Percentiles rank a stretch among this genome's conserved stretches.
Evolutionary conservation across 2,113 vertebrate genomes (phyloP).

Genomic region (Bubo scandiacus): DNA sequence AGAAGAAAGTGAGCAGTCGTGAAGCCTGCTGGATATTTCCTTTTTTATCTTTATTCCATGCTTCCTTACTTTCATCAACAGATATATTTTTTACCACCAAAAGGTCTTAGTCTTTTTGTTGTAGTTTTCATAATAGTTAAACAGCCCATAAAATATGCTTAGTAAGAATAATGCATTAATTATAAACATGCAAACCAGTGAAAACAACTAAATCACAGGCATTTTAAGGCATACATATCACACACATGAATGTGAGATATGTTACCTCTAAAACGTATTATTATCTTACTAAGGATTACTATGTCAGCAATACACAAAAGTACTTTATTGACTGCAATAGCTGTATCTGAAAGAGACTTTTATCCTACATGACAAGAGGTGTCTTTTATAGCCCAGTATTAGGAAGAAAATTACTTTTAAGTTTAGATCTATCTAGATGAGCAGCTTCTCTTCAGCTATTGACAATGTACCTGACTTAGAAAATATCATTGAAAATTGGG

Average conservation of each 20-base stretch:
- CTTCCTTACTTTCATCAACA: background rate
- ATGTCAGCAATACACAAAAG: background rate
- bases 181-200: background rate
- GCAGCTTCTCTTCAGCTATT: background rate
- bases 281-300: background rate
- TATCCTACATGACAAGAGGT: background rate
- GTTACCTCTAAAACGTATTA: background rate
- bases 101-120: background rate
- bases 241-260: background rate
- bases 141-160: background rate
- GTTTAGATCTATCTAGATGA: background rate
- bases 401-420: background rate
- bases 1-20: background rate
- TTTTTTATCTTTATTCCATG: background rate
- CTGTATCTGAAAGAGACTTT: background rate
- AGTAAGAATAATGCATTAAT: background rate
- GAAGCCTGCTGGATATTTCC: rapidly evolving
- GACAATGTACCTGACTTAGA: background rate
- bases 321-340: background rate
- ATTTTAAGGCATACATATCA: background rate
- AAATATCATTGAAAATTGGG: background rate
- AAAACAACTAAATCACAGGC: background rate
- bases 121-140: background rate
- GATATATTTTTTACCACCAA: background rate
- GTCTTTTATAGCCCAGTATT: background rate